phyloP scores from a whole-genome alignment of 2,888 invertebrate species.

The Carcina quercana region DNA sequence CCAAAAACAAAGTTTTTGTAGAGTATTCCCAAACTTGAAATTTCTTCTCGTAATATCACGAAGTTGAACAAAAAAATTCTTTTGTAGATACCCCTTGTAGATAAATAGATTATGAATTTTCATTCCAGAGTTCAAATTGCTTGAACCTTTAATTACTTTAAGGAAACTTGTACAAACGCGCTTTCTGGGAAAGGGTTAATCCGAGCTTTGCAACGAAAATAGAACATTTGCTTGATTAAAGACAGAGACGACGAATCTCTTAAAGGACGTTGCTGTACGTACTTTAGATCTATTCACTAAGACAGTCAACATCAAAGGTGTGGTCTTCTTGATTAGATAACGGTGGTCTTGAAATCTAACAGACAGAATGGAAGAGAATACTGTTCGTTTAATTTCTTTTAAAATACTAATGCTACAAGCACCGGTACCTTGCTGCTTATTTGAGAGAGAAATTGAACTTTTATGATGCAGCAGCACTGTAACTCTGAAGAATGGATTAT shows the following conservation, averaged over 20 bases:
- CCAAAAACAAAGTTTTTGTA: constrained; percentile 9
- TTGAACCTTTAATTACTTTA: constrained; percentile 61
- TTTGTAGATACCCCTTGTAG: constrained; percentile 32
- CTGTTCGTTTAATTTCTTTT: no score
- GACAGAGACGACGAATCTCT: constrained; percentile 31
- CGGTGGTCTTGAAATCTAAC: no score
- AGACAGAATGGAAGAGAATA: no score
- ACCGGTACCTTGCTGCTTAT: no score
- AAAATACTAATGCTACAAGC: no score
- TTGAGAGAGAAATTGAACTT: no score
- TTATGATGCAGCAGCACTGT: no score
- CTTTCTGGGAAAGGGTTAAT: constrained; percentile 44
- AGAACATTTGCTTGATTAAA: constrained; percentile 52
- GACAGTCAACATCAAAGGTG: constrained; percentile 25
- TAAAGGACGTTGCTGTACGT: constrained; percentile 21
- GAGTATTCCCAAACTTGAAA: constrained; percentile 18
- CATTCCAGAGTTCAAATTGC: constrained; percentile 50
- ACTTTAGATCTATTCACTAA: constrained; percentile 23
- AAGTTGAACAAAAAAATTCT: constrained; percentile 27
- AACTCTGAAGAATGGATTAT: constrained; percentile 41
- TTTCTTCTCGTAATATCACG: constrained; percentile 18
- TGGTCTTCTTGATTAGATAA: no score
- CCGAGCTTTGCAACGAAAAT: constrained; percentile 49
- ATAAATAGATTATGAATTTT: constrained; percentile 55
- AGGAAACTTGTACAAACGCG: constrained; percentile 54